phyloP scores from a whole-genome alignment of 2,113 vertebrate species.

The Furnarius figulus region DNA sequence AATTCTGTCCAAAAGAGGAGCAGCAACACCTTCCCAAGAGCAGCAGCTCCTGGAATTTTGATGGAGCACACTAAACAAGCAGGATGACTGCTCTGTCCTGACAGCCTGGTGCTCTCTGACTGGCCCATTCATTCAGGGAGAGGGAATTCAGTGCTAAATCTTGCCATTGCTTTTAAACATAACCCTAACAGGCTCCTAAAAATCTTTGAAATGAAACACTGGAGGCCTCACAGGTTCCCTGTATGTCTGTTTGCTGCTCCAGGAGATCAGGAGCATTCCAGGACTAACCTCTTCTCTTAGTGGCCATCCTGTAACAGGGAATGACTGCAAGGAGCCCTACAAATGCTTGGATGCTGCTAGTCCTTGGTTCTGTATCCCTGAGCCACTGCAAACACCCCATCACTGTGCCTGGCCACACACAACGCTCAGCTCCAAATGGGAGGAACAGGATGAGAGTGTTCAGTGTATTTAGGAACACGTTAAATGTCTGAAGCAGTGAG shows the following conservation, averaged over 20 bases:
- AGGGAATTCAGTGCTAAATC: background rate
- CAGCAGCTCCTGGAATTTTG: background rate
- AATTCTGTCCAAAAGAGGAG: background rate
- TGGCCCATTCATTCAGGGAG: background rate
- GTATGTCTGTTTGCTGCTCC: background rate
- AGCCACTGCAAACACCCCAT: background rate
- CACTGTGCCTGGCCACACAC: background rate
- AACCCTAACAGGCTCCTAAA: fast-evolving
- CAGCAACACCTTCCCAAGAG: background rate
- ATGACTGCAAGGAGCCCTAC: background rate
- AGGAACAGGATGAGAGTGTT: background rate
- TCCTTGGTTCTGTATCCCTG: background rate
- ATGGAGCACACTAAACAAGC: background rate
- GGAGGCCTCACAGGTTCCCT: background rate
- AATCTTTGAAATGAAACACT: background rate
- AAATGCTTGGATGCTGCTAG: background rate
- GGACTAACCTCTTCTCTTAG: background rate
- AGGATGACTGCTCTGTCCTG: background rate
- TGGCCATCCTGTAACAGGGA: background rate
- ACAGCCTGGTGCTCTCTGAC: background rate
- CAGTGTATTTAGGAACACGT: background rate
- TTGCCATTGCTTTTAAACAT: background rate
- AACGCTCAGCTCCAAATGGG: background rate
- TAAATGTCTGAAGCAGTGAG: background rate
- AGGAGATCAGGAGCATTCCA: background rate